A percentile compares a stretch with the other conserved stretches of the same genome.
Conservation (phyloP, 1,140 invertebrate species). For the Meloidogyne hapla region DNA sequence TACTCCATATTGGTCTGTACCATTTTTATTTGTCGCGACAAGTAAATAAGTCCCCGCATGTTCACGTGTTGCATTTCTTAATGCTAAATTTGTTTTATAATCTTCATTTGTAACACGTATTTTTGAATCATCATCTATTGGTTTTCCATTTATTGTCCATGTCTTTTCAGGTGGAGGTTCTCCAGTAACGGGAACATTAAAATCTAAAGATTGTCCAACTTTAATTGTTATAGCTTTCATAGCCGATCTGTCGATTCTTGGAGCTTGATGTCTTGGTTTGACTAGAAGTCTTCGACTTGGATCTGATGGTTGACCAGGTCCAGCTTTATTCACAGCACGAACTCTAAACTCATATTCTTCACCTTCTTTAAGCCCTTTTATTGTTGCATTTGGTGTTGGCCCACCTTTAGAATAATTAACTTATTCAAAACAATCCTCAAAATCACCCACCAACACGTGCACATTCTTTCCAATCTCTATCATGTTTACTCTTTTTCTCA, state of each 20-base stretch:
- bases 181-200: slow-evolving; percentile 86
- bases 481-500: slow-evolving; percentile 95
- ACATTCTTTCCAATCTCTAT: slow-evolving; percentile 82
- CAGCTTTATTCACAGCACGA: slow-evolving; percentile 86
- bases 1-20: slow-evolving; percentile 84
- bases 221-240: slow-evolving; percentile 81
- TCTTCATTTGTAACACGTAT: slow-evolving; percentile 78
- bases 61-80: slow-evolving; percentile 77
- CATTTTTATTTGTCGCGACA: slow-evolving; percentile 87
- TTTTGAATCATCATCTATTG: slow-evolving; percentile 63
- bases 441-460: slow-evolving; percentile 70
- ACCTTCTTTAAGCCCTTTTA: slow-evolving; percentile 85
- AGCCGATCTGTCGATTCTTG: slow-evolving; percentile 85
- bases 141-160: slow-evolving; percentile 81
- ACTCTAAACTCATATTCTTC: slow-evolving; percentile 88
- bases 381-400: slow-evolving; percentile 72
- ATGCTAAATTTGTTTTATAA: slow-evolving; percentile 84
- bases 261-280: slow-evolving; percentile 87
- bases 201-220: slow-evolving; percentile 81
- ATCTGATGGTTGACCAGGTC: slow-evolving; percentile 78
- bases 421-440: background rate
- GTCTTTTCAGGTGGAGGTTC: slow-evolving; percentile 87
- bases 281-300: slow-evolving; percentile 86
- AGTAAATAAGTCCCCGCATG: slow-evolving; percentile 85
- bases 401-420: slow-evolving; percentile 1